phyloP scores from a whole-genome alignment of 1,140 invertebrate genomes.

The Eupristina koningsbergeri region DNA sequence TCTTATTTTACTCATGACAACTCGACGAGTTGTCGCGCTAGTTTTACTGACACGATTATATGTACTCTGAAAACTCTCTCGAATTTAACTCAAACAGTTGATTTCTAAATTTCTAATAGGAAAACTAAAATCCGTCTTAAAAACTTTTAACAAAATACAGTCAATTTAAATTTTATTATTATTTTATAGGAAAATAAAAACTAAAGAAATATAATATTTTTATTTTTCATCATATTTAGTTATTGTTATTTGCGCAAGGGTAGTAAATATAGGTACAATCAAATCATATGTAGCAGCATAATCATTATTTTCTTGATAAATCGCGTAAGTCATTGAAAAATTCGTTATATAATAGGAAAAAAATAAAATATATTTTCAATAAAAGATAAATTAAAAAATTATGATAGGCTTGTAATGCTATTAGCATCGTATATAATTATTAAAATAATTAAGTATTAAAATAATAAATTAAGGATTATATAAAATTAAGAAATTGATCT shows the following conservation, averaged over 20 bases:
- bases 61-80: slow-evolving; percentile 38
- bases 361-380: too few species aligned
- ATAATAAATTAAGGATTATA: background rate
- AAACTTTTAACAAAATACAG: background rate
- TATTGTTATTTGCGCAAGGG: too few species aligned
- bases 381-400: too few species aligned
- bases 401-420: background rate
- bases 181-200: too few species aligned
- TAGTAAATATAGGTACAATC: too few species aligned
- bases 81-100: slow-evolving; percentile 34
- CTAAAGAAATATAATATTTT: too few species aligned
- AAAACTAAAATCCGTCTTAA: slow-evolving; percentile 18
- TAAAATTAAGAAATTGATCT: background rate
- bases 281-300: too few species aligned
- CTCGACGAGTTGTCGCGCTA: slow-evolving; percentile 40
- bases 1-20: slow-evolving; percentile 46
- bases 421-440: background rate
- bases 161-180: too few species aligned
- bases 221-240: background rate
- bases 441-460: background rate
- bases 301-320: too few species aligned
- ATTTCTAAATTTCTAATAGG: slow-evolving; percentile 2
- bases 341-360: too few species aligned
- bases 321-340: too few species aligned
- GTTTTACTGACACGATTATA: slow-evolving; percentile 44